Conservation (phyloP, 2,113 vertebrate genomes). For the Pteronura brasiliensis region DNA sequence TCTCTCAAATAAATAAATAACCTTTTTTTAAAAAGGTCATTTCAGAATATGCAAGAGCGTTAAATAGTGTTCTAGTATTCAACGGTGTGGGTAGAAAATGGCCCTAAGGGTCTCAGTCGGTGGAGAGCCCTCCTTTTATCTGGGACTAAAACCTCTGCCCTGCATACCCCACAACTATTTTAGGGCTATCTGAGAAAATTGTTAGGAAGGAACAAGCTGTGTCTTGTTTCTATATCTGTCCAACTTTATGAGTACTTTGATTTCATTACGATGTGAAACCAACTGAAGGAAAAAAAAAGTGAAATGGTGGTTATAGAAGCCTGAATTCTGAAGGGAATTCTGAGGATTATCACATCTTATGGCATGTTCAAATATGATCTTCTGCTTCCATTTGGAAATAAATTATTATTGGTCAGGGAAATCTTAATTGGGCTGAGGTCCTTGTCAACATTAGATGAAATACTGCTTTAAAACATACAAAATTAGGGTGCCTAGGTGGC, state of each 20-base stretch:
- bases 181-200: neutral
- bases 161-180: neutral
- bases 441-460: neutral
- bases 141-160: neutral
- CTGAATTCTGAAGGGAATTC: neutral
- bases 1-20: neutral
- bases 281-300: neutral
- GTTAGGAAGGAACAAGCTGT: neutral
- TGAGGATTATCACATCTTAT: neutral
- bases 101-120: neutral
- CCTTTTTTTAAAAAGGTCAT: neutral
- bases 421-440: neutral
- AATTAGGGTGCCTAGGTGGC: neutral
- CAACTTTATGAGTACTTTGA: neutral
- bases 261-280: neutral
- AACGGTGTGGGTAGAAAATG: accelerated
- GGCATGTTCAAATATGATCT: neutral
- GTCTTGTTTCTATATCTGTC: neutral
- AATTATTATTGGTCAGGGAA: neutral
- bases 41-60: neutral
- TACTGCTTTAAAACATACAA: neutral
- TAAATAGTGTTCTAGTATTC: neutral
- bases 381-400: neutral
- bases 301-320: neutral
- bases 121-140: neutral